These are phyloP conservation scores for Metridium senile DNA, from an alignment of 92 coral and sea anemone species.

Conservation along the genomic window DNA sequence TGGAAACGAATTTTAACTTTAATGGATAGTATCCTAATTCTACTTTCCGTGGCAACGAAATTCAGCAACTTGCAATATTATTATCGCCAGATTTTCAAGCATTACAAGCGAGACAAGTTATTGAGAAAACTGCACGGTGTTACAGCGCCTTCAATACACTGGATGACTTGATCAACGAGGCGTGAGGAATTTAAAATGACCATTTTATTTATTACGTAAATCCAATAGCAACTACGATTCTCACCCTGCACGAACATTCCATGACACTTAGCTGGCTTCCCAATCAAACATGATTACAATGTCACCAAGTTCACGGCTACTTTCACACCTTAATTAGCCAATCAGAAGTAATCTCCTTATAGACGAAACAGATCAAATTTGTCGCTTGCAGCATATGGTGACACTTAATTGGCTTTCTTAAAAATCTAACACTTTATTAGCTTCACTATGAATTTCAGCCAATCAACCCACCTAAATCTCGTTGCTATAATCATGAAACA, in stretches of 20 bases:
- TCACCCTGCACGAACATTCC: background rate
- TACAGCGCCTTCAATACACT: too few relatives aligned
- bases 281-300: background rate
- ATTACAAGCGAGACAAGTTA: too few relatives aligned
- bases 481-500: too few relatives aligned
- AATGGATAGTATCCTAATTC: too few relatives aligned
- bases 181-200: background rate
- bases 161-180: background rate
- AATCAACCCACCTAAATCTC: background rate
- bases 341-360: background rate
- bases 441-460: background rate
- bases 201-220: background rate
- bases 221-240: background rate
- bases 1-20: too few relatives aligned
- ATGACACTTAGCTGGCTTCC: background rate
- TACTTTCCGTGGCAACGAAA: too few relatives aligned
- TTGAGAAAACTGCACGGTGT: too few relatives aligned
- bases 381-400: background rate
- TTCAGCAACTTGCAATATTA: too few relatives aligned
- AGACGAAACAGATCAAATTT: background rate
- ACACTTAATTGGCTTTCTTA: background rate
- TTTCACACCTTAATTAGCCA: background rate
- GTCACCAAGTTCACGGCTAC: background rate
- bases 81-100: too few relatives aligned
- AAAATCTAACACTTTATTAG: background rate